A percentile compares a stretch with the other conserved stretches of the same genome.
Evolutionary conservation across 2,888 invertebrate species (phyloP).

Genomic region (Drosophila nr. perissopoda): DNA sequence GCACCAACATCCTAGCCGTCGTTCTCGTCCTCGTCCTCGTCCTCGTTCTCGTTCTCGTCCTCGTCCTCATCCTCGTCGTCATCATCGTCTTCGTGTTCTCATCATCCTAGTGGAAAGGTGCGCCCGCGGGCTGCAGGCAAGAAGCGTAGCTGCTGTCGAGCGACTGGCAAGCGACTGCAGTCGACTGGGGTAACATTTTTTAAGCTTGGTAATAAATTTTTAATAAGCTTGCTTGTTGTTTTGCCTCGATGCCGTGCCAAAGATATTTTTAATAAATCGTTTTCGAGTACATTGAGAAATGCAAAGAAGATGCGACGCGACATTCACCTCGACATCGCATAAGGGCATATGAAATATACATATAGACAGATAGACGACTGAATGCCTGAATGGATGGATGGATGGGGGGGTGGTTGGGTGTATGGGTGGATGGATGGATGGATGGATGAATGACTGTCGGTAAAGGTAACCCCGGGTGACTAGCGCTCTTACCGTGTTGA

Average conservation of each 20-base stretch:
- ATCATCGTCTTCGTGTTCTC: constrained; percentile 16
- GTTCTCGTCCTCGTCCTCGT: not conserved
- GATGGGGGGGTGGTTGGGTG: not conserved
- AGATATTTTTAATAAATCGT: constrained; percentile 80
- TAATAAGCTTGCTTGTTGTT: constrained; percentile 80
- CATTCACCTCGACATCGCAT: constrained; percentile 41
- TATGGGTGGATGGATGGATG: constrained; percentile 10
- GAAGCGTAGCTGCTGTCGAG: constrained; percentile 19
- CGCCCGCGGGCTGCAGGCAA: constrained; percentile 33
- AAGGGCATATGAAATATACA: constrained; percentile 75
- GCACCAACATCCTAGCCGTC: constrained; percentile 33
- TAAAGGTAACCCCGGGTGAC: constrained; percentile 71
- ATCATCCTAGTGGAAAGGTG: constrained; percentile 36
- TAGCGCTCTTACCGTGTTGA: constrained; percentile 47
- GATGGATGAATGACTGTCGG: constrained; percentile 48
- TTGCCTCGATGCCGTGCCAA: constrained; percentile 71
- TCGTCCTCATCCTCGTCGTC: constrained; percentile 4
- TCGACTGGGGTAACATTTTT: constrained; percentile 74
- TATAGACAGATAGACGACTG: constrained; percentile 60
- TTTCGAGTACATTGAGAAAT: constrained; percentile 78
- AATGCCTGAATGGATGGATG: constrained; percentile 11
- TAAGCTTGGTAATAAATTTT: constrained; percentile 81
- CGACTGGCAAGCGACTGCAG: constrained; percentile 42
- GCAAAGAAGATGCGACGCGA: constrained; percentile 63
- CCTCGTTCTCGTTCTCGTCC: not conserved